These are phyloP conservation scores for Vireo griseus DNA, from an alignment of 2,797 vertebrate genomes.

Conservation along the genomic window DNA sequence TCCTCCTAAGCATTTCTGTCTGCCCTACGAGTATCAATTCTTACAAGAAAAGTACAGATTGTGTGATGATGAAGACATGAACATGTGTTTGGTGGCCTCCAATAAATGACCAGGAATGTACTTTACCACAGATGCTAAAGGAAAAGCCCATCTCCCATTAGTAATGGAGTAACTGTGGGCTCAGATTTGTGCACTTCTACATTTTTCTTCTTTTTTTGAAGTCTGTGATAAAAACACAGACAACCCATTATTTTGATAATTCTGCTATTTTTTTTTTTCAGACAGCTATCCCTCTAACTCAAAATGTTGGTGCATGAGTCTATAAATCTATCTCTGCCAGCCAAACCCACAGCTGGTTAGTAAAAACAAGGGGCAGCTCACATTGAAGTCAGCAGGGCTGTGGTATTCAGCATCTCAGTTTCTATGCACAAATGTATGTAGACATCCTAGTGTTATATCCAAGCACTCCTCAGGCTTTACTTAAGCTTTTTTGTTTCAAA, in stretches of 20 bases:
- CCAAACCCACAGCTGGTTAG: not conserved
- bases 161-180: not conserved
- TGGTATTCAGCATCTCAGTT: not conserved
- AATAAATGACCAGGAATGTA: not conserved
- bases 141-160: not conserved
- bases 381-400: not conserved
- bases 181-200: not conserved
- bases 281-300: not conserved
- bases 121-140: not conserved
- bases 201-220: not conserved
- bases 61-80: not conserved
- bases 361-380: not conserved
- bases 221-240: not conserved
- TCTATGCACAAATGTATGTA: not conserved
- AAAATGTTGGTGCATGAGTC: not conserved
- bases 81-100: not conserved
- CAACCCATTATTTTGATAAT: not conserved
- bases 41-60: not conserved
- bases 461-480: not conserved
- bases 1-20: not conserved
- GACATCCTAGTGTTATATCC: not conserved
- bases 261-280: not conserved
- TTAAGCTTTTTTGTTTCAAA: not conserved
- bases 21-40: not conserved
- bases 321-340: not conserved